Conservation (phyloP, 2,113 vertebrate genomes). For the Pterophyllum scalare region DNA sequence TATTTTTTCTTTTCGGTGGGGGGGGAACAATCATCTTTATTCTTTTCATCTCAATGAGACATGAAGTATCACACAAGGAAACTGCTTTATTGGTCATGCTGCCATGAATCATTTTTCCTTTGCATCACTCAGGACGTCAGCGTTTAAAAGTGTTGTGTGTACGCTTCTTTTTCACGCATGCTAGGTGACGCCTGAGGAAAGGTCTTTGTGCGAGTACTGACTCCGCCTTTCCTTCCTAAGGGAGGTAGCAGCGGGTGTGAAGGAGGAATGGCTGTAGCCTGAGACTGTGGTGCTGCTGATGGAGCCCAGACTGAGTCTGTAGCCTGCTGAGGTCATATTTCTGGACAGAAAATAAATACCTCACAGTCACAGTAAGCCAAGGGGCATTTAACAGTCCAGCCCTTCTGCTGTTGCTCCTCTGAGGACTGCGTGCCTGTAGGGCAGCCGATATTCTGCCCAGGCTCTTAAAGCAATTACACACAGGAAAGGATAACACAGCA, state of each 20-base stretch:
- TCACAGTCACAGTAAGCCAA: slow-evolving; percentile 41
- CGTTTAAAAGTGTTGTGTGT: slow-evolving; percentile 11
- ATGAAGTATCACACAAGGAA: not conserved
- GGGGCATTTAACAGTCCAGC: slow-evolving; percentile 52
- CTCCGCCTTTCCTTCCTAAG: slow-evolving; percentile 75
- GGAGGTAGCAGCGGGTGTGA: slow-evolving; percentile 31
- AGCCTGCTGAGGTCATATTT: slow-evolving; percentile 73
- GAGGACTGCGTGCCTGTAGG: slow-evolving; percentile 23
- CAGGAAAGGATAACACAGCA: slow-evolving; percentile 71
- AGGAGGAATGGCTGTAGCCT: slow-evolving; percentile 24
- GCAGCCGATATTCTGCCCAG: slow-evolving; percentile 55
- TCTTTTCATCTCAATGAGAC: slow-evolving; percentile 2
- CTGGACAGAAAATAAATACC: slow-evolving; percentile 74
- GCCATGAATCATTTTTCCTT: slow-evolving; percentile 33
- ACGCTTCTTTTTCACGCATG: not conserved
- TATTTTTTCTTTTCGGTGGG: not conserved
- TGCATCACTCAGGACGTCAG: not conserved
- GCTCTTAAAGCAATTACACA: slow-evolving; percentile 70
- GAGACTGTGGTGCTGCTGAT: slow-evolving; percentile 64
- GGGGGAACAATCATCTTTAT: not conserved
- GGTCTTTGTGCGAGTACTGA: slow-evolving; percentile 17
- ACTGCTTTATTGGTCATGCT: not conserved
- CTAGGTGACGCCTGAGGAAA: slow-evolving; percentile 49
- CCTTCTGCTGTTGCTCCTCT: slow-evolving; percentile 35
- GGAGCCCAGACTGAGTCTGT: slow-evolving; percentile 50